Percentiles rank a stretch among this genome's conserved stretches.
phyloP scores from a whole-genome alignment of 2,888 invertebrate genomes.

The Apodemia hepburni region DNA sequence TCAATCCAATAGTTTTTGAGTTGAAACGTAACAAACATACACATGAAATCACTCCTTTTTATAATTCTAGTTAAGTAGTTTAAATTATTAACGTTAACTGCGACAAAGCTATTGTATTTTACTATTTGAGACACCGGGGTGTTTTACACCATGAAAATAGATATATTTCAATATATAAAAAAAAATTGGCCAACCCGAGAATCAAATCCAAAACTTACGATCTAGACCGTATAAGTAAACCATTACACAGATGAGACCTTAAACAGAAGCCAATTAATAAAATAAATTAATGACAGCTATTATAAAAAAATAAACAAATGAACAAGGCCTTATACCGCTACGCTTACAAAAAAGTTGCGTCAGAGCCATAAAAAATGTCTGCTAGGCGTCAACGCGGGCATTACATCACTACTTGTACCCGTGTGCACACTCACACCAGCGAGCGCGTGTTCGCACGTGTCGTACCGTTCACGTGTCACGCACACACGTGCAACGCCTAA shows the following conservation, averaged over 20 bases:
- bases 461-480: conserved; percentile 36
- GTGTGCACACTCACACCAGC: conserved; percentile 42
- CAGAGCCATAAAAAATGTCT: conserved; percentile 78
- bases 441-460: conserved; percentile 33
- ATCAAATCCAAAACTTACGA: too few species aligned
- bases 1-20: too few species aligned
- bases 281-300: background rate
- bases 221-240: too few species aligned
- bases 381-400: conserved; percentile 67
- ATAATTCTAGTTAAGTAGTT: too few species aligned
- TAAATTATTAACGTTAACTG: too few species aligned
- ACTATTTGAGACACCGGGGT: too few species aligned
- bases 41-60: too few species aligned
- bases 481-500: conserved; percentile 54
- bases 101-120: too few species aligned
- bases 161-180: background rate
- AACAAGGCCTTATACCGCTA: conserved; percentile 46
- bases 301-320: conserved; percentile 25
- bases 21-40: too few species aligned
- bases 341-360: conserved; percentile 75
- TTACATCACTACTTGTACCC: conserved; percentile 60
- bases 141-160: too few species aligned
- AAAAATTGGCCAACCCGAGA: background rate
- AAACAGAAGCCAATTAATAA: conserved; percentile 2
- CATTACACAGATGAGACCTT: background rate